Conservation (phyloP, 2,113 vertebrate genomes). For the Pogonocichla stellata region DNA sequence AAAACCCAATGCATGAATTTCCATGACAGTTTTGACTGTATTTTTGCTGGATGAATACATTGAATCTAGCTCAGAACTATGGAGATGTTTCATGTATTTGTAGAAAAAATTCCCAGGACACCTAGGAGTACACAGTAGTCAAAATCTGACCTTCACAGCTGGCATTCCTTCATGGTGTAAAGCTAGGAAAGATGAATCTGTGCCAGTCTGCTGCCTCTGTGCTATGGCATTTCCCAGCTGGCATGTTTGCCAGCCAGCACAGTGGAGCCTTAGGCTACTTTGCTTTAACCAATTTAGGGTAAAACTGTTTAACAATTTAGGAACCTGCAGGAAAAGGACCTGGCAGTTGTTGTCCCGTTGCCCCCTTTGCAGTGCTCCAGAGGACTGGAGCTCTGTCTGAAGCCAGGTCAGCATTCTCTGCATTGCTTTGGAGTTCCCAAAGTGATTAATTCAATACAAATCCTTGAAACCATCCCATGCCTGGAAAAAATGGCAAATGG, state of each 20-base stretch:
- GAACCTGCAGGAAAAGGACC: background rate
- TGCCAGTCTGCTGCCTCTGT: background rate
- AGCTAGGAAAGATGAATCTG: background rate
- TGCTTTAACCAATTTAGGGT: background rate
- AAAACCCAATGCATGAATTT: background rate
- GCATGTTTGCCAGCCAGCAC: background rate
- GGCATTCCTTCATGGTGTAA: background rate
- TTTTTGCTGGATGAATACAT: background rate
- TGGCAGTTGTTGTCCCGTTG: background rate
- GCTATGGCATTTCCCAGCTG: background rate
- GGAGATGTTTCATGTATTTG: background rate
- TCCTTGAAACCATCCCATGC: background rate
- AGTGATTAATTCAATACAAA: background rate
- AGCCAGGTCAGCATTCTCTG: background rate
- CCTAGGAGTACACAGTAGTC: background rate
- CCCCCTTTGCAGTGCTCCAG: background rate
- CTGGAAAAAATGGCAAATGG: background rate
- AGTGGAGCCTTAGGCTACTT: background rate
- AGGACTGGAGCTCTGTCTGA: background rate
- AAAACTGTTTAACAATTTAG: background rate
- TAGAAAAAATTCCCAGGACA: background rate
- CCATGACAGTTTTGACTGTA: background rate
- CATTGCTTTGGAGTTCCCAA: background rate
- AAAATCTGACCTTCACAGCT: background rate
- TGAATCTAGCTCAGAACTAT: background rate